phyloP scores from a whole-genome alignment of 2,888 invertebrate genomes.

The Nezara viridula region DNA sequence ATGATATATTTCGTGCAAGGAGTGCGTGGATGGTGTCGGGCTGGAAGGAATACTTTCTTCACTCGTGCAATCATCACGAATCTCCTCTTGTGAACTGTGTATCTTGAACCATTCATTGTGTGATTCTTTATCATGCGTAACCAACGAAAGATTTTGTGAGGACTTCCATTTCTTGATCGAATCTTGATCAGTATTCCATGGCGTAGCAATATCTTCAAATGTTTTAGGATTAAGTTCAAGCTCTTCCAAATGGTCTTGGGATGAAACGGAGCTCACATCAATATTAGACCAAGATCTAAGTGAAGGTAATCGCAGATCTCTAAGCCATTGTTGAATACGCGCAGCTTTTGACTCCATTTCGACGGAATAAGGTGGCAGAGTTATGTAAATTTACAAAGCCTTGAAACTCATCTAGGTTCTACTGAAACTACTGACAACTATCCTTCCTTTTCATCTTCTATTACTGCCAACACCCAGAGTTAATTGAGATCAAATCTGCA shows the following conservation, averaged over 20 bases:
- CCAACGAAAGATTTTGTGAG: neutral
- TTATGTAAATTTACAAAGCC: too few species aligned
- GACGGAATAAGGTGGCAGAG: too few species aligned
- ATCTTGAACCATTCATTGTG: neutral
- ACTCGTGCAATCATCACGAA: neutral
- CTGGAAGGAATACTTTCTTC: neutral
- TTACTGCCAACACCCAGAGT: neutral
- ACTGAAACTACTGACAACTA: too few species aligned
- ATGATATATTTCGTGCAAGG: neutral
- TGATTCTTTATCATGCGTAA: neutral
- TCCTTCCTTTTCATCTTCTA: neutral
- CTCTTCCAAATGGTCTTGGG: neutral
- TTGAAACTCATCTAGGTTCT: too few species aligned
- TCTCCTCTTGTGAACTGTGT: too few species aligned
- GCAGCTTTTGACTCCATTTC: neutral
- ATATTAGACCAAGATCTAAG: neutral
- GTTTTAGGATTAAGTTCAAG: neutral
- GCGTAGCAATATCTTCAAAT: neutral
- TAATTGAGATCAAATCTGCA: neutral
- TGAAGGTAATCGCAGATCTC: neutral
- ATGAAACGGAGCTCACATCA: neutral
- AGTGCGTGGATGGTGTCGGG: neutral
- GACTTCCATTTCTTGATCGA: neutral
- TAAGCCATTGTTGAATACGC: neutral
- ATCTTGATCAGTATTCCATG: neutral